Evolutionary conservation across 2,888 invertebrate species (phyloP).

Genomic region (Lithosia quadra): DNA sequence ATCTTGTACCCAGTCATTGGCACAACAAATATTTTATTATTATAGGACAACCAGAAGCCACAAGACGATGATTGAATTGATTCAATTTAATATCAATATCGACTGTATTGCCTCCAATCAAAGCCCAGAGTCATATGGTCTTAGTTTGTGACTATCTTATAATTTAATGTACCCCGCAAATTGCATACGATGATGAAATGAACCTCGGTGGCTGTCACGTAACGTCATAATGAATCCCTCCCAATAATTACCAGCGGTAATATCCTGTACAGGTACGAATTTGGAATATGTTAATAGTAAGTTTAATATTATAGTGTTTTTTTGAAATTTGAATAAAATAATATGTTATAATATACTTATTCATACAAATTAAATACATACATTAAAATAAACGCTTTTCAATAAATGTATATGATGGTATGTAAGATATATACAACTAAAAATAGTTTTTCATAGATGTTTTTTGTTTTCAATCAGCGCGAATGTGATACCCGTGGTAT

Average conservation of each 20-base stretch:
- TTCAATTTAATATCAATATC: constrained; percentile 44
- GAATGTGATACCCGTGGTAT: no score
- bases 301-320: no score
- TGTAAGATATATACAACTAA: no score
- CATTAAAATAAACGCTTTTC: no score
- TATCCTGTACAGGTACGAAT: constrained; percentile 61
- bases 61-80: constrained; percentile 42
- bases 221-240: constrained; percentile 78
- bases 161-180: constrained; percentile 69
- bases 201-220: constrained; percentile 74
- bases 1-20: constrained; percentile 41
- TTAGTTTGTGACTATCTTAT: constrained; percentile 54
- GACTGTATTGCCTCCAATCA: constrained; percentile 48
- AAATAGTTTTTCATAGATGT: no score
- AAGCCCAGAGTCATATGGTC: constrained; percentile 53
- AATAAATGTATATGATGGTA: no score
- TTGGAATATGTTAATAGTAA: constrained; percentile 21
- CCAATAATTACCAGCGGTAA: constrained; percentile 77
- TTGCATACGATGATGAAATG: constrained; percentile 67
- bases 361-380: no score
- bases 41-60: constrained; percentile 54
- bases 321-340: no score
- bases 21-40: constrained; percentile 58
- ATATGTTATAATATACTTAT: no score
- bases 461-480: no score